Evolutionary conservation across 1,140 invertebrate species (phyloP).

Genomic region (Teleogryllus occipitalis): DNA sequence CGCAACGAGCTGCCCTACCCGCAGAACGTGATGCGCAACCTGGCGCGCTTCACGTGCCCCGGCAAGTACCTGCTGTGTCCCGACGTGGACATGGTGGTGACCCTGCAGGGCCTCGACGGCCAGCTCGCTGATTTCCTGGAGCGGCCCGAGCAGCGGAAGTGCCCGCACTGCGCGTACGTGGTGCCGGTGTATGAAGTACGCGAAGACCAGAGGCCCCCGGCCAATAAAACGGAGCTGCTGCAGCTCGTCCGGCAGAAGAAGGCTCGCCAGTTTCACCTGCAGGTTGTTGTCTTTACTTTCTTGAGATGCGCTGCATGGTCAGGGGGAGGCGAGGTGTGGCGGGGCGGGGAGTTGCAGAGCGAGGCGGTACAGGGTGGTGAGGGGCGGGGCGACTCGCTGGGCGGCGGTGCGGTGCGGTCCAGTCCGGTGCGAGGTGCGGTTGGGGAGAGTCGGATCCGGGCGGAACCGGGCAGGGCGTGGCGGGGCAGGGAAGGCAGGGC

Average conservation of each 20-base stretch:
- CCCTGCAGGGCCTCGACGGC: background rate
- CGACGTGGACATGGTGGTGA: constrained; percentile 31
- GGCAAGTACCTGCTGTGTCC: constrained; percentile 27
- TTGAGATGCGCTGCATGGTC: too few species aligned
- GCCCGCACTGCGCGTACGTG: constrained; percentile 38
- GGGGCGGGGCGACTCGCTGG: too few species aligned
- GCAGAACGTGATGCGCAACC: constrained; percentile 31
- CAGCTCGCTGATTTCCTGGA: background rate
- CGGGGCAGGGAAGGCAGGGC: too few species aligned
- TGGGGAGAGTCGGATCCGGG: too few species aligned
- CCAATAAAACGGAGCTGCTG: constrained; percentile 36
- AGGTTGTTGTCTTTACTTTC: constrained; percentile 17
- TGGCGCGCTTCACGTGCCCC: constrained; percentile 27
- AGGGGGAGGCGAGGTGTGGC: too few species aligned
- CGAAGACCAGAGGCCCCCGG: constrained; percentile 31
- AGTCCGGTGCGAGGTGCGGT: too few species aligned
- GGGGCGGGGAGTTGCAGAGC: too few species aligned
- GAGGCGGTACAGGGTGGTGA: too few species aligned
- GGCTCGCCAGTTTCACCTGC: constrained; percentile 44
- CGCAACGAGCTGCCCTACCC: constrained; percentile 20
- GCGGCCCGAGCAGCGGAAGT: background rate
- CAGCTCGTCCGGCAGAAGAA: constrained; percentile 31
- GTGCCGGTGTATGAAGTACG: constrained; percentile 45
- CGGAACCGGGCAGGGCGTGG: too few species aligned
- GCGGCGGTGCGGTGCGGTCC: too few species aligned